Percentiles rank a stretch among this genome's conserved stretches.
These are phyloP conservation scores for Falco punctatus DNA, from an alignment of 2,113 vertebrate species.

Conservation along the genomic window DNA sequence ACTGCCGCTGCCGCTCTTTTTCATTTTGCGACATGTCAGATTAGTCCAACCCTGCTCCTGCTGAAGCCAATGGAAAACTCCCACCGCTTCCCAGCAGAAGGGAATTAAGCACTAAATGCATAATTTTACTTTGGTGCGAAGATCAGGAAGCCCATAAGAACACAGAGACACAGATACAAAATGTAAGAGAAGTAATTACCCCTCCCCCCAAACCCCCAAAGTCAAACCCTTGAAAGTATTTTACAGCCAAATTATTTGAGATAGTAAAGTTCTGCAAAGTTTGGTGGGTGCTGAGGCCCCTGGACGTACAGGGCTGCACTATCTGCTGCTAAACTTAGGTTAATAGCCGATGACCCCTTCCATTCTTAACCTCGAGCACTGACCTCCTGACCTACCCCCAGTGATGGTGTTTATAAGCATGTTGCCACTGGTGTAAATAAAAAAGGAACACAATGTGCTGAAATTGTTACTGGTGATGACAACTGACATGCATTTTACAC, in stretches of 20 bases:
- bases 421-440: conserved; percentile 80
- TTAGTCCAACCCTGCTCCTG: neutral
- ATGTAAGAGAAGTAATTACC: rapidly evolving
- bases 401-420: conserved; percentile 75
- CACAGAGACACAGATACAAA: rapidly evolving
- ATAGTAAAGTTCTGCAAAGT: neutral
- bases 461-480: conserved; percentile 81
- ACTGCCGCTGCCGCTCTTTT: neutral
- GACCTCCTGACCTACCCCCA: conserved; percentile 76
- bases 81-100: neutral
- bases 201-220: neutral
- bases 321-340: conserved; percentile 72
- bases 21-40: neutral
- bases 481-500: conserved; percentile 74
- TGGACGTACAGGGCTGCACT: neutral
- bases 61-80: neutral
- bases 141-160: neutral
- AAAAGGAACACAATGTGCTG: conserved; percentile 76
- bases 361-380: conserved; percentile 73
- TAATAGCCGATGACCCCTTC: conserved; percentile 77
- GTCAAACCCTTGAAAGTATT: neutral
- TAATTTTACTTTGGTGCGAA: neutral
- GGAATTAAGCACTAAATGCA: neutral
- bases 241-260: neutral
- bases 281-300: neutral